Conservation (phyloP, 2,113 vertebrate genomes). For the Marmota flaviventris region DNA sequence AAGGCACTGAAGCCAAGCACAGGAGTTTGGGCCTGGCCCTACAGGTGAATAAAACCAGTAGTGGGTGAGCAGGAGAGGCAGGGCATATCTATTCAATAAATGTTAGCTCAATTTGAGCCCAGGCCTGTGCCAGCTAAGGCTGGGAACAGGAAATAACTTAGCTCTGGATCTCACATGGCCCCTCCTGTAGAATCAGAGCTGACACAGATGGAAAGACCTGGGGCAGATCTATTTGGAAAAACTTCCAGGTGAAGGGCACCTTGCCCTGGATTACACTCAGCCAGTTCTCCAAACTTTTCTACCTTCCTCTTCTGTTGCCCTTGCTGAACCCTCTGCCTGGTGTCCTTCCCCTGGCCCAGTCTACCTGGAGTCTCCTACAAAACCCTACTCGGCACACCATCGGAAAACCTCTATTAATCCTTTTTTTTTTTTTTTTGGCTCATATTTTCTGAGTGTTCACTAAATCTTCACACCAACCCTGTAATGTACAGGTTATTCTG, state of each 20-base stretch:
- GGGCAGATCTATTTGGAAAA: not conserved
- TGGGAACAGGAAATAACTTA: not conserved
- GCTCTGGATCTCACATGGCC: not conserved
- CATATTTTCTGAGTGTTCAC: not conserved
- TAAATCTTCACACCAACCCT: not conserved
- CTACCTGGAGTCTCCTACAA: not conserved
- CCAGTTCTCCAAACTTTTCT: not conserved
- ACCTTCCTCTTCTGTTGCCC: constrained; percentile 6
- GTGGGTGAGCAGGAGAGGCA: not conserved
- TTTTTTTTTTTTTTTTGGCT: not conserved
- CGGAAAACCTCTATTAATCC: constrained; percentile 25
- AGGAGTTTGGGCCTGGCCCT: not conserved
- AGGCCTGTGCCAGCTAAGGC: not conserved
- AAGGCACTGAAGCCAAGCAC: not conserved
- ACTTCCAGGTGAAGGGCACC: not conserved
- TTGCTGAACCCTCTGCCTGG: not conserved
- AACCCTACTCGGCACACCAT: not conserved
- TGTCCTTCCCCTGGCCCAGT: not conserved
- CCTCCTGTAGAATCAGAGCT: not conserved
- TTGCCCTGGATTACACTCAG: not conserved
- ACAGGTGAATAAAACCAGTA: not conserved
- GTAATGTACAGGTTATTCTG: not conserved
- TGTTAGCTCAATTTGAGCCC: not conserved
- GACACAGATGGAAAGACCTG: not conserved
- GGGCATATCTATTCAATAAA: not conserved